Evolutionary conservation across 2,888 invertebrate species (phyloP), one percentile per base, ranked within the genome.

Genomic region (Pammene fasciana): DNA sequence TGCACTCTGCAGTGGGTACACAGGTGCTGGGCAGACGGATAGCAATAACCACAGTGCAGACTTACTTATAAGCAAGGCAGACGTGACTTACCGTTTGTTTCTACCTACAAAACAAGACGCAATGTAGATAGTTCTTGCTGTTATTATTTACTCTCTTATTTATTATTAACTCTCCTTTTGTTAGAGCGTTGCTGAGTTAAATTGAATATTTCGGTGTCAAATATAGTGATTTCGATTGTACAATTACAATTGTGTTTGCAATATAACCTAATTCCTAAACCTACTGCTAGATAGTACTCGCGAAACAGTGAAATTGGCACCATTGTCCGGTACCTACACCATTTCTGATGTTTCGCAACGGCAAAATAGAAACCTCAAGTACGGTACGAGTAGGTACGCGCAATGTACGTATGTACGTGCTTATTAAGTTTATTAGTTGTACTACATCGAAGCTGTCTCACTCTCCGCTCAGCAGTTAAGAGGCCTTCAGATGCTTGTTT

Each of bases 311-410:
- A 80, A 82, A 81, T 79, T 82, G 78, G 79, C 76, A 79, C 78
- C 76, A 76, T 73, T 75, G 75, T 75, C 73, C 74, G 71, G 18
- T 48, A 62, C 18, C 41, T 36, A 52, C 62, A 52, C 16, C 52
- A 62, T 62, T 62, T 62, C 62, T 67, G 68, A 41, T 52, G 67
- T 84, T 84, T 78, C 75, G 82, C 78, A 85, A 86, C 71, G 59
- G 60, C 66, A 77, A 78, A 80, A 82, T 82, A 82, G 83, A 84
- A 84, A 83, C 80, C 79, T 78, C 79, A 76, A 78, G 77, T 78
- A 78, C 75, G 72, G 77, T 78, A 78, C 75, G 72, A 73, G 72
- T 18, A 6, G 50, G 50, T 50, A 50, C 74, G 75, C 76, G 77
- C 75, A 78, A 79, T 77, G 79, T 81, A 78, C 13, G 52, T 26